Base-by-base conservation (phyloP, 2,113 vertebrate genomes). In the Rhabdomys dilectus region DNA sequence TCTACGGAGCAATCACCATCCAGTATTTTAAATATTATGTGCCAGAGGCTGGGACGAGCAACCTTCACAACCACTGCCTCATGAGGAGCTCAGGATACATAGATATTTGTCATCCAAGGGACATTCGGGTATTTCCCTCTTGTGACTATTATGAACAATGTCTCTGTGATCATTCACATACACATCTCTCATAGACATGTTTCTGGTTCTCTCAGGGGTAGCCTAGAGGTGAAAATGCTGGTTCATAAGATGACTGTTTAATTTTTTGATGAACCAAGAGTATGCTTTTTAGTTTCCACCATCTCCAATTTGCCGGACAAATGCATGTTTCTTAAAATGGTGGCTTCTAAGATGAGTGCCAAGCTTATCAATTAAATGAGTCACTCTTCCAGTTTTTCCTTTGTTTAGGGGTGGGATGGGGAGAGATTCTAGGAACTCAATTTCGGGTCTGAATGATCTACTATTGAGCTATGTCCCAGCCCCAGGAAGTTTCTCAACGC, bases 301-400 rank as follows among this genome's bases (percentile, higher is more conserved):
- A 97, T 89, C 93, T 91, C n/a, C 68, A 68, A 75, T 60, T 5
- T 94, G 95, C 89, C 24, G 42, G 0, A 0, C 56, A 96, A 96
- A 91, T 2, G 1, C 42, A 11, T 45, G 81, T 78, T 97, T 39
- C 89, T 88, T 36, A 31, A 89, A 86, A 92, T 1, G 51, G 72
- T 24, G 19, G 70, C 92, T 56, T 75, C 60, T 16, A 68, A 96
- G 45, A 34, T 87, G 45, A 68, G 80, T 96, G 77, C 58, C 97
- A 97, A 98, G 93, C 62, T 95, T 96, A 53, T 45, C 91, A 93
- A 97, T 97, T 96, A 94, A 31, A 96, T 89, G 7, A 97, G 95
- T 70, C 88, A 68, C 70, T 81, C 96, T 58, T 29, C 24, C 85
- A 76, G 96, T 90, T 51, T 80, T 64, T 12, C 29, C 13, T 68